phyloP scores from a whole-genome alignment of 2,113 vertebrate species.

The Crotalus tigris region DNA sequence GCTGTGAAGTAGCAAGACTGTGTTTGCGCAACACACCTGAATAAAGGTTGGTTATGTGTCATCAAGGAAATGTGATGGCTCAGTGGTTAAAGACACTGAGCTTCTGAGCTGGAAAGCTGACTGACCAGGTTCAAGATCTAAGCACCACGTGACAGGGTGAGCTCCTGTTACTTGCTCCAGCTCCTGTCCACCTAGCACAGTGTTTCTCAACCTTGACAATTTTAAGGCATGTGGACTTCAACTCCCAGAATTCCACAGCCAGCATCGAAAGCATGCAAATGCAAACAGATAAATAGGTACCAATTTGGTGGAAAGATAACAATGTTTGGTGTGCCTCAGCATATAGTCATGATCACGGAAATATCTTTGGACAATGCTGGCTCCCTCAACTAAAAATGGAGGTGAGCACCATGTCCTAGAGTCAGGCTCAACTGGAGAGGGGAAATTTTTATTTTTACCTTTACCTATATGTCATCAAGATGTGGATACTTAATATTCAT shows the following conservation, averaged over 20 bases:
- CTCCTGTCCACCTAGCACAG: not conserved
- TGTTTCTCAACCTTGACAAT: too few relatives aligned
- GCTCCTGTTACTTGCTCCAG: not conserved
- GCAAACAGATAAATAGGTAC: not conserved
- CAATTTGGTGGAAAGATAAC: not conserved
- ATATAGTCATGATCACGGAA: not conserved
- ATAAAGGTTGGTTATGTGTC: not conserved
- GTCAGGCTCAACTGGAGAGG: too few relatives aligned
- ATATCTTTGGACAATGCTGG: not conserved
- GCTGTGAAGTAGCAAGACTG: not conserved
- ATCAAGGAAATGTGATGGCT: not conserved
- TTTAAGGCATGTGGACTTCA: too few relatives aligned
- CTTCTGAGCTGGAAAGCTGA: too few relatives aligned
- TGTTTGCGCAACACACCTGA: not conserved
- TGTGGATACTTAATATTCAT: not conserved
- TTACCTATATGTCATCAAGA: not conserved
- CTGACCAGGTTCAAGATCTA: not conserved
- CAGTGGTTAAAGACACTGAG: too few relatives aligned
- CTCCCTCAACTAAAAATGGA: too few relatives aligned
- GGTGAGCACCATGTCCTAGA: too few relatives aligned
- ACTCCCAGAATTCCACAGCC: too few relatives aligned
- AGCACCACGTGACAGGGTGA: not conserved
- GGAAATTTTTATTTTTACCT: too few relatives aligned
- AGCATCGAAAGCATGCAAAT: not conserved
- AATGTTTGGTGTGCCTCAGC: not conserved